Evolutionary conservation across 1,140 invertebrate genomes (phyloP), one percentile per base, ranked within the genome.

Genomic region (Lamellibrachia luymesi): DNA sequence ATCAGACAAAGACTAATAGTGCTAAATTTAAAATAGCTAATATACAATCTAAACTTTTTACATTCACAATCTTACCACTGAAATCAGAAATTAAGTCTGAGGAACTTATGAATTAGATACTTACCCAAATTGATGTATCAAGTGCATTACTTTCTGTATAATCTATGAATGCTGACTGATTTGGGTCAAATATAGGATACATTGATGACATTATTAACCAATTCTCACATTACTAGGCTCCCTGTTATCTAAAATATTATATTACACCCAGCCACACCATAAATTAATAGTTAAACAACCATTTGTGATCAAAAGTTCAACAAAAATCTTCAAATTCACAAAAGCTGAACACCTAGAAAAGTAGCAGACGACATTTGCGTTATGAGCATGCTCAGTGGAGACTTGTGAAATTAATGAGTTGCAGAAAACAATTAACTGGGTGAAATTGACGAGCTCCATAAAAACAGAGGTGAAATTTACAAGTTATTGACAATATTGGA

Each of bases 81-180:
- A 4, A 80, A 80, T 80, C 25, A 4, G 64, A 80, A 80, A 80
- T 22, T 80, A 8, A 22, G 17, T 80, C 6, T 80, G 64, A 22
- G 64, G 7, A 80, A 56, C 52, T 56, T 56, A 80, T 10, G 13
- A 80, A 80, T 80, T 10, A 80, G 17, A 80, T 22, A 80, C 64
- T 80, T 80, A 80, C 64, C 64, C 64, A 80, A 22, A 80, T 80
- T 10, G 64, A 80, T 80, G 52, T 56, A 56, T 56, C 52, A 56
- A 56, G 52, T 56, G 64, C 64, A 80, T 80, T 80, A 80, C 8
- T 80, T 80, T 80, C 64, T 17, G 64, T 22, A 80, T 80, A 80
- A 80, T 80, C 64, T 22, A 80, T 80, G 64, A 80, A 80, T 80
- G 64, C 64, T 80, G 64, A 80, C 64, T 80, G 64, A 80, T 80